phyloP scores from a whole-genome alignment of 2,797 vertebrate genomes.

The Siniperca scherzeri region DNA sequence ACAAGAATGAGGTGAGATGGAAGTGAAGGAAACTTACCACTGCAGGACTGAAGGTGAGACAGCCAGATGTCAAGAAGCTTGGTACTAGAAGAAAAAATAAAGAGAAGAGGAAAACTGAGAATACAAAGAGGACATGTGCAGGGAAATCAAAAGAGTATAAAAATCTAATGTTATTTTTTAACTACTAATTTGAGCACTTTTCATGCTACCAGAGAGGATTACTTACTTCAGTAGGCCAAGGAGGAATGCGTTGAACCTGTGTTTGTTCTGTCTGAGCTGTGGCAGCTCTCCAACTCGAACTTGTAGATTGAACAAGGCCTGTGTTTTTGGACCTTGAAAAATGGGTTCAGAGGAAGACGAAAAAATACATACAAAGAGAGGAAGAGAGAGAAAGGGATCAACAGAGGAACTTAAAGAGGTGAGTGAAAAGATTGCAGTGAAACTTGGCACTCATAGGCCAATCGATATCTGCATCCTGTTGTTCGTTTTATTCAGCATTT shows the following conservation, averaged over 20 bases:
- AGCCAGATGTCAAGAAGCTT: conserved; percentile 95
- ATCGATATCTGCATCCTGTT: conserved; percentile 64
- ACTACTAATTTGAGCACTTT: background rate
- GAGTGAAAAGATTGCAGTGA: conserved; percentile 44
- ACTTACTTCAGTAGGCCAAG: conserved; percentile 96
- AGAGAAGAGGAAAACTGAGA: conserved; percentile 20
- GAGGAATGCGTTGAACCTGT: conserved; percentile 95
- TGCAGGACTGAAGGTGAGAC: conserved; percentile 91
- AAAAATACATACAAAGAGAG: conserved; percentile 18
- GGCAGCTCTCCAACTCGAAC: conserved; percentile 88
- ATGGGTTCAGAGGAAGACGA: background rate
- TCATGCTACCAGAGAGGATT: background rate
- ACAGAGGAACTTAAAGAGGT: conserved; percentile 23
- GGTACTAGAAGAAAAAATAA: conserved; percentile 78
- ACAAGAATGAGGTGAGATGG: background rate
- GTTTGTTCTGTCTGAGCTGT: conserved; percentile 89
- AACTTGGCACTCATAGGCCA: conserved; percentile 50
- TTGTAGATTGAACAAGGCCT: conserved; percentile 88
- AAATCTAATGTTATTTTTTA: background rate
- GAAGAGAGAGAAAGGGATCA: conserved; percentile 10
- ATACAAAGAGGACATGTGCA: background rate
- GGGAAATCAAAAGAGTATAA: background rate
- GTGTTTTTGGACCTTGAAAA: conserved; percentile 83
- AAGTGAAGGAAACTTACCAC: conserved; percentile 81
- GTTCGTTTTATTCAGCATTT: conserved; percentile 65